Percentiles rank a stretch among this genome's conserved stretches.
phyloP scores from a whole-genome alignment of 2,888 invertebrate species.

The Fragum whitleyi region DNA sequence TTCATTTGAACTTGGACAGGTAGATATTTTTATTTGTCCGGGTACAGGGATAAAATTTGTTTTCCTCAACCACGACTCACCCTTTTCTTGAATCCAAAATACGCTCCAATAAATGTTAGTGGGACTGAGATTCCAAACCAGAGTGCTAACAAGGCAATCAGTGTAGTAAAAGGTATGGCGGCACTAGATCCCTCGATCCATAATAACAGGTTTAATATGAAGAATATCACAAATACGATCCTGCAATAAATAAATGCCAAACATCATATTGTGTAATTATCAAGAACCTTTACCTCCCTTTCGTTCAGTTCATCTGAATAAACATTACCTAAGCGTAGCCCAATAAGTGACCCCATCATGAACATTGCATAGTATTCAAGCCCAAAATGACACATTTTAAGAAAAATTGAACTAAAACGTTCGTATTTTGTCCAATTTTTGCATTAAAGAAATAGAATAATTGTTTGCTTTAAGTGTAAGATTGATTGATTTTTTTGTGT shows the following conservation, averaged over 20 bases:
- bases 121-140: conserved; percentile 99
- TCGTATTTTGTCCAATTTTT: too few relatives aligned
- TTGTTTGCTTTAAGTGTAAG: too few relatives aligned
- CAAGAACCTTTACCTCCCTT: background rate
- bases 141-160: conserved; percentile 95
- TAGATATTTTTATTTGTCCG: too few relatives aligned
- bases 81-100: conserved; percentile 98
- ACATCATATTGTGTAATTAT: background rate
- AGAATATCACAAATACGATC: conserved; percentile 98
- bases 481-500: too few relatives aligned
- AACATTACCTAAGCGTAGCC: too few relatives aligned
- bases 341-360: too few relatives aligned
- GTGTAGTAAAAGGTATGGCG: conserved; percentile 97
- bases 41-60: too few relatives aligned
- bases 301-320: background rate
- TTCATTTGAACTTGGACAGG: too few relatives aligned
- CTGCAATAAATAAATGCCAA: conserved; percentile 87
- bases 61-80: conserved; percentile 88
- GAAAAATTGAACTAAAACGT: too few relatives aligned
- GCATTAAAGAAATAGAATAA: too few relatives aligned
- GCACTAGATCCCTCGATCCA: conserved; percentile 99
- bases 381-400: too few relatives aligned
- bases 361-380: too few relatives aligned
- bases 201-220: conserved; percentile 97
- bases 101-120: conserved; percentile 98